phyloP scores from a whole-genome alignment of 1,140 invertebrate species.

The Ips nitidus region DNA sequence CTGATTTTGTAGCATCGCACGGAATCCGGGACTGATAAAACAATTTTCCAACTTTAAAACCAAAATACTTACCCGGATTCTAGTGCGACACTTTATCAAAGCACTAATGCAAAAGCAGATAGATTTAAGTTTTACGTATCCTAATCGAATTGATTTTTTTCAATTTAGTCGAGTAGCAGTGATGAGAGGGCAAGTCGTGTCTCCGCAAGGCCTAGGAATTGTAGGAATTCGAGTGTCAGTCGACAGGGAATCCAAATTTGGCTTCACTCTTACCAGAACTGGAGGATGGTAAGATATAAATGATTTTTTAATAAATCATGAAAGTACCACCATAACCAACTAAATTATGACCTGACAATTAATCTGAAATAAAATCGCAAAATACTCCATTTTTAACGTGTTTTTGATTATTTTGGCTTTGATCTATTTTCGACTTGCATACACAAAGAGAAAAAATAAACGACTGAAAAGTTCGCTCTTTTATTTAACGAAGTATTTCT shows the following conservation, averaged over 20 bases:
- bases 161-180: slow-evolving; percentile 89
- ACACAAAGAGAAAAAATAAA: slow-evolving; percentile 24
- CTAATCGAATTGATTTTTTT: slow-evolving; percentile 10
- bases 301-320: slow-evolving; percentile 5
- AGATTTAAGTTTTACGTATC: no score
- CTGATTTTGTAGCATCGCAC: no score
- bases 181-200: slow-evolving; percentile 94
- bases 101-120: no score
- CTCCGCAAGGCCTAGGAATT: slow-evolving; percentile 89
- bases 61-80: no score
- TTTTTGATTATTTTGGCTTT: background rate
- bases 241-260: slow-evolving; percentile 88
- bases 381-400: background rate
- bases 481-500: slow-evolving; percentile 26
- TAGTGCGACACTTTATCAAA: no score
- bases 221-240: slow-evolving; percentile 96
- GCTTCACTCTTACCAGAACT: slow-evolving; percentile 91
- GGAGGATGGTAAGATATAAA: slow-evolving; percentile 85
- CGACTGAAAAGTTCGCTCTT: slow-evolving; percentile 12
- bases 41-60: no score
- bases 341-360: background rate
- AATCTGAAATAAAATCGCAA: background rate
- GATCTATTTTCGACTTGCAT: slow-evolving; percentile 21
- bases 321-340: background rate
- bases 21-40: no score